Evolutionary conservation across 2,797 vertebrate genomes (phyloP).

Genomic region (Dallia pectoralis): DNA sequence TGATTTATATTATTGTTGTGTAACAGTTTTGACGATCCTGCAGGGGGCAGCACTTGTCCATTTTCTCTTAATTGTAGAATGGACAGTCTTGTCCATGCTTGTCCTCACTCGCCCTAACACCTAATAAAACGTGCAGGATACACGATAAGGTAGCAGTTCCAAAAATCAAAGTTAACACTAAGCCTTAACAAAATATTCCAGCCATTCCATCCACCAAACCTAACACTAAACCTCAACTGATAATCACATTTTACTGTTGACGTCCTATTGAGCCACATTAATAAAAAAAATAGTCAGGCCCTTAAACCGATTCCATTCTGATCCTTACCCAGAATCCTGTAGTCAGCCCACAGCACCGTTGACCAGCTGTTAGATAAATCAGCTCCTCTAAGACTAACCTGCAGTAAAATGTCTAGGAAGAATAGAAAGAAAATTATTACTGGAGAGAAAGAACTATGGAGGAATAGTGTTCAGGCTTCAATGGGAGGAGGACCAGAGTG

Average conservation of each 20-base stretch:
- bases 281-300: no score
- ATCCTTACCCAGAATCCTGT: neutral
- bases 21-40: neutral
- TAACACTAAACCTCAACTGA: neutral
- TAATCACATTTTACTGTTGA: neutral
- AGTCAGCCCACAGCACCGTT: neutral
- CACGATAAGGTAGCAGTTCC: neutral
- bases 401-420: conserved; percentile 46
- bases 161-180: neutral
- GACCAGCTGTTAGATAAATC: conserved; percentile 50
- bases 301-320: neutral
- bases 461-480: conserved; percentile 42
- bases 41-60: neutral
- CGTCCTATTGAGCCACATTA: neutral
- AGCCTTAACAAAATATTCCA: neutral
- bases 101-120: neutral
- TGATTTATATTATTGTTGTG: neutral
- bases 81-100: neutral
- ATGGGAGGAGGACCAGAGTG: conserved; percentile 30
- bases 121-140: neutral
- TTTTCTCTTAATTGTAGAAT: neutral
- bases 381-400: conserved; percentile 25
- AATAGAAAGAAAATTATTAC: conserved; percentile 16
- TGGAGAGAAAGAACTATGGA: conserved; percentile 46
- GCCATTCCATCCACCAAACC: neutral